A percentile compares a stretch with the other conserved stretches of the same genome.
These are phyloP conservation scores for Orycteropus afer DNA, from an alignment of 2,113 vertebrate species.

Conservation along the genomic window DNA sequence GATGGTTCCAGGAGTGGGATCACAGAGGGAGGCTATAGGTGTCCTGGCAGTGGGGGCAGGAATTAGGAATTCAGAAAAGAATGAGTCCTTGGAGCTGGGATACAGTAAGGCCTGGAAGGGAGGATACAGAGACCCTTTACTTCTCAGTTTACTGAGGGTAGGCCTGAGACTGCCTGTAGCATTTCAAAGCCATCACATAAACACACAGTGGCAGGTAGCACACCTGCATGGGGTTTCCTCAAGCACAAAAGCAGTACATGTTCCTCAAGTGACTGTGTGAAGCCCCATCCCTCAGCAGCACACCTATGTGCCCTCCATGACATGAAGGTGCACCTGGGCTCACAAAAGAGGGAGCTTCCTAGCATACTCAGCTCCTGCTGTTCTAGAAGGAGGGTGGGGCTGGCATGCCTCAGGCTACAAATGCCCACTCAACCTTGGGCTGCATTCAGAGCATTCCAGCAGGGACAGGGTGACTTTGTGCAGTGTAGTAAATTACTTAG, in stretches of 20 bases:
- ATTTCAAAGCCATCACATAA: neutral
- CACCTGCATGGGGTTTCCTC: neutral
- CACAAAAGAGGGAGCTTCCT: neutral
- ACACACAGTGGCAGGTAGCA: fast-evolving
- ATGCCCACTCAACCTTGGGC: fast-evolving
- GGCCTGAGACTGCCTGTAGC: neutral
- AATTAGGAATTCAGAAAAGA: fast-evolving
- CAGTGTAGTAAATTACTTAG: no score
- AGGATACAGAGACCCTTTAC: fast-evolving
- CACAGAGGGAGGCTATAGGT: neutral
- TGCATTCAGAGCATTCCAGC: fast-evolving
- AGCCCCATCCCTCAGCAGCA: fast-evolving
- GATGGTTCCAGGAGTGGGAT: fast-evolving
- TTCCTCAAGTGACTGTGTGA: neutral
- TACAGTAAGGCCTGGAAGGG: neutral
- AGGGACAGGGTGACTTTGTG: neutral
- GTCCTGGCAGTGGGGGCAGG: neutral
- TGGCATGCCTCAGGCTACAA: neutral
- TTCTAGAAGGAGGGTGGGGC: neutral
- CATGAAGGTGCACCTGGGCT: neutral
- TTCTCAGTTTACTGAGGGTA: fast-evolving
- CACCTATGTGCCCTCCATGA: fast-evolving
- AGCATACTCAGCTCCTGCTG: fast-evolving
- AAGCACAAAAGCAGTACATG: no score
- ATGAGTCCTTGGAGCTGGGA: neutral